These are phyloP conservation scores for Litoditis marina DNA, from an alignment of 2,888 invertebrate genomes.

Conservation along the genomic window DNA sequence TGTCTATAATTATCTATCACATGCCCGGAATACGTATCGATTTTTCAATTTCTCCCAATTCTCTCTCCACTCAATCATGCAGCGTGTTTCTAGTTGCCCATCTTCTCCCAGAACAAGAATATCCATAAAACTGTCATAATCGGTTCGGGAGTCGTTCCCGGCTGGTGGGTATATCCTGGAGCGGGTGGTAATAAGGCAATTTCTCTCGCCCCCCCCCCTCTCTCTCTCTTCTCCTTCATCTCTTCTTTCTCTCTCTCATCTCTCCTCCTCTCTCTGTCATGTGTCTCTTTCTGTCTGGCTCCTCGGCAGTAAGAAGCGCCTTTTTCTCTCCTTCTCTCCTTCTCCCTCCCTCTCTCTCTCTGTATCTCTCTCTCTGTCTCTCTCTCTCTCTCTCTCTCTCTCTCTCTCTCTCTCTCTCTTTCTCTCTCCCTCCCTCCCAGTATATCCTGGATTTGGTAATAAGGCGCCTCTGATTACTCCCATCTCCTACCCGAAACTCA, in stretches of 20 bases:
- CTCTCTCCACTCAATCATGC: background rate
- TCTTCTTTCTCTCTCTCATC: background rate
- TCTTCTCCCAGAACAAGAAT: no score
- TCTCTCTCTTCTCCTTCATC: background rate
- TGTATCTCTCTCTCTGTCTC: slow-evolving; percentile 8
- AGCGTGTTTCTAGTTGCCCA: background rate
- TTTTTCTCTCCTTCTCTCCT: background rate
- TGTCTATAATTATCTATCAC: no score
- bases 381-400: slow-evolving; percentile 4
- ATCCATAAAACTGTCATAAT: no score
- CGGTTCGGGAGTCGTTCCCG: no score
- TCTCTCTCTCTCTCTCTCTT: slow-evolving; percentile 2
- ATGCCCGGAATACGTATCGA: no score
- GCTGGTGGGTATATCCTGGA: background rate
- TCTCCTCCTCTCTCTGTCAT: background rate
- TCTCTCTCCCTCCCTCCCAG: background rate
- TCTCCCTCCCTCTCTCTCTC: slow-evolving; percentile 1
- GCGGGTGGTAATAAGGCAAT: background rate
- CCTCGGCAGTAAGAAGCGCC: background rate
- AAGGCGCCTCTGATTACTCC: no score
- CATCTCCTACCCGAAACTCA: no score
- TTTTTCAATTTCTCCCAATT: background rate
- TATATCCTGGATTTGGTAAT: slow-evolving; percentile 15
- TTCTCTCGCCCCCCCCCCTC: background rate
- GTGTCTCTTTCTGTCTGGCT: background rate